Evolutionary conservation across 2,797 vertebrate species (phyloP).

Genomic region (Diplodus puntazzo): DNA sequence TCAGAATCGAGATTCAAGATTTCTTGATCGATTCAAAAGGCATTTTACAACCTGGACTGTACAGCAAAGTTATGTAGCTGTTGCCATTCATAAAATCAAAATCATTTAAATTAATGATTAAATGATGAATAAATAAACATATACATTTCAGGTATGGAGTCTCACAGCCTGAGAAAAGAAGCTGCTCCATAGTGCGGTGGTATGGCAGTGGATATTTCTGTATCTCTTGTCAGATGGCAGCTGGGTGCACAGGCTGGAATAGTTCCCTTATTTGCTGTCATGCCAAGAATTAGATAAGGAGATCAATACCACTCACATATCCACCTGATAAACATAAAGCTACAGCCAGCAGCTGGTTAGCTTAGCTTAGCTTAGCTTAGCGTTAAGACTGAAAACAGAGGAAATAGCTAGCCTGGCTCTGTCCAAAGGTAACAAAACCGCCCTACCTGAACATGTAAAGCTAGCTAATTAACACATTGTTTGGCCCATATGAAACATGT

Average conservation of each 20-base stretch:
- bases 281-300: constrained; percentile 1
- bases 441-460: background rate
- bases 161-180: too few species aligned
- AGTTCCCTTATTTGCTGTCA: background rate
- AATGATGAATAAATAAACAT: too few species aligned
- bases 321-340: background rate
- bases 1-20: too few species aligned
- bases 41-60: too few species aligned
- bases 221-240: too few species aligned
- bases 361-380: background rate
- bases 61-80: too few species aligned
- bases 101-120: too few species aligned
- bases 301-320: background rate
- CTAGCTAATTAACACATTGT: background rate
- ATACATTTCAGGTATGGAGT: too few species aligned
- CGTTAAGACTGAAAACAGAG: background rate
- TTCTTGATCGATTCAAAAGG: too few species aligned
- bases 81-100: too few species aligned
- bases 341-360: background rate
- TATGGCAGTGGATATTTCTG: too few species aligned
- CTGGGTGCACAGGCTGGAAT: background rate
- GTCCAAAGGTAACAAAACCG: background rate
- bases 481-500: background rate
- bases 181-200: too few species aligned
- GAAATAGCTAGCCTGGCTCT: background rate